A percentile compares a stretch with the other conserved stretches of the same genome.
These are phyloP conservation scores for Bombylius major DNA, from an alignment of 2,888 invertebrate species.

Conservation along the genomic window DNA sequence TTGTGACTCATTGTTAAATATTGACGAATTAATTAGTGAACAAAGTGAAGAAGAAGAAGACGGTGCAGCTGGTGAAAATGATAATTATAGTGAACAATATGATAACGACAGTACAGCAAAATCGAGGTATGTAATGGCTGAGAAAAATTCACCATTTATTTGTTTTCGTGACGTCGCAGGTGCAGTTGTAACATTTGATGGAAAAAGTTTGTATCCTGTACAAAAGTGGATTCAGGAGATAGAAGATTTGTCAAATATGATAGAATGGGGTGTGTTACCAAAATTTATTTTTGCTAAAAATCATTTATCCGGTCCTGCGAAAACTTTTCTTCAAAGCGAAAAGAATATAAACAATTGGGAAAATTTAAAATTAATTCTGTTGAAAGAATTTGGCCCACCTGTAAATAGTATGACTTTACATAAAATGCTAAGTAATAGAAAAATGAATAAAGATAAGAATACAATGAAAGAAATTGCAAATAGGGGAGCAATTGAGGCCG, in stretches of 20 bases:
- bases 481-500: conserved; percentile 24
- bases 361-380: conserved; percentile 4
- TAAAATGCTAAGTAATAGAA: conserved; percentile 14
- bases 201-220: neutral
- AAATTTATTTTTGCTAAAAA: conserved; percentile 13
- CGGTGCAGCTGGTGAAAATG: neutral
- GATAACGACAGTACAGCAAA: neutral
- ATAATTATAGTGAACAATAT: neutral
- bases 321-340: conserved; percentile 9
- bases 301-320: conserved; percentile 11
- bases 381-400: conserved; percentile 9
- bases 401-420: conserved; percentile 11
- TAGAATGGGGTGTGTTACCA: neutral
- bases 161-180: conserved; percentile 1
- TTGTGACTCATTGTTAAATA: no score
- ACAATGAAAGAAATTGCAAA: conserved; percentile 29
- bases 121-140: neutral
- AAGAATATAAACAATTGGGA: conserved; percentile 6
- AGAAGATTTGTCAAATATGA: neutral
- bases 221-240: conserved; percentile 4
- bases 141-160: neutral
- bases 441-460: conserved; percentile 24
- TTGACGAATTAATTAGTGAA: no score
- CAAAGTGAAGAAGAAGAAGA: neutral
- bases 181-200: neutral